Conservation (phyloP, 64 coral and sea anemone species). For the Astreopora myriophthalma region DNA sequence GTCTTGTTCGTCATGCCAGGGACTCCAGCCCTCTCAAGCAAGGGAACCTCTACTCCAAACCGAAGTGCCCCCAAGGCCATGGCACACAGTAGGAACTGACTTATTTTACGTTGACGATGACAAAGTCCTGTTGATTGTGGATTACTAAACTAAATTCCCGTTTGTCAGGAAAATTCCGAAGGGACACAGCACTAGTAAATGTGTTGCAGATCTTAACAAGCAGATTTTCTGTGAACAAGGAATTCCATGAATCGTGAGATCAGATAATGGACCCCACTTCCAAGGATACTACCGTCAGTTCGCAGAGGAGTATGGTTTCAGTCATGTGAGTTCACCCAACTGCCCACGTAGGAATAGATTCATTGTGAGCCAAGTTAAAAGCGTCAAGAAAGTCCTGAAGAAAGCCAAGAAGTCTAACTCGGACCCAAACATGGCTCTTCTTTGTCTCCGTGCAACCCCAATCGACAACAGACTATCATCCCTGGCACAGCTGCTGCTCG, state of each 20-base stretch:
- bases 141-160: conserved; percentile 7
- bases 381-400: not conserved
- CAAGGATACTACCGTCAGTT: not conserved
- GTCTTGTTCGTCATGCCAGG: conserved; percentile 3
- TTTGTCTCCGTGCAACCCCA: conserved; percentile 39
- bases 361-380: not conserved
- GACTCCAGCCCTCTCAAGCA: conserved; percentile 8
- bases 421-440: conserved; percentile 31
- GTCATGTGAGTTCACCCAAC: not conserved
- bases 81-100: no score
- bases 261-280: conserved; percentile 33
- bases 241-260: conserved; percentile 1
- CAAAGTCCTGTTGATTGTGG: not conserved
- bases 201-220: not conserved
- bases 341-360: not conserved
- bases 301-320: not conserved
- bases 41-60: conserved; percentile 20
- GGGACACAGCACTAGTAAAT: not conserved
- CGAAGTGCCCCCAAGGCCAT: conserved; percentile 43
- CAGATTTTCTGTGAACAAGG: conserved; percentile 48
- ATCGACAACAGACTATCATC: no score
- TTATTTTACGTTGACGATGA: not conserved
- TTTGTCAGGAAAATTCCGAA: conserved; percentile 36
- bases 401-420: not conserved
- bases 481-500: no score